phyloP scores from a whole-genome alignment of 2,888 invertebrate genomes.

The Marronus borbonicus region DNA sequence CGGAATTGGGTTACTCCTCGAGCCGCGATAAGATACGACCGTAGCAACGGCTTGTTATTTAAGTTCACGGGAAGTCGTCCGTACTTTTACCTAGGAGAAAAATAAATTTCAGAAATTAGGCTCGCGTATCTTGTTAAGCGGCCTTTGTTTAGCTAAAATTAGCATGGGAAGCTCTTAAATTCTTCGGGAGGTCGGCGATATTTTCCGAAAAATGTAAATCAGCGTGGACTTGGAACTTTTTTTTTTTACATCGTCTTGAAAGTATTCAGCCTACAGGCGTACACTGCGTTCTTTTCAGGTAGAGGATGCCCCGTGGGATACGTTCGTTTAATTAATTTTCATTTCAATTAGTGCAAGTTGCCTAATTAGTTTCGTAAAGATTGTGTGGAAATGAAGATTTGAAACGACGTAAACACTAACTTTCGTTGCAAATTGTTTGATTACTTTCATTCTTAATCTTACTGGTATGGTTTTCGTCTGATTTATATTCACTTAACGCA shows the following conservation, averaged over 20 bases:
- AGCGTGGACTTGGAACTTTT: not conserved
- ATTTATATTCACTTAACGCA: too few relatives aligned
- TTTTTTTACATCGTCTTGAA: not conserved
- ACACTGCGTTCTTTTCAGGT: not conserved
- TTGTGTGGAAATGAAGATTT: too few relatives aligned
- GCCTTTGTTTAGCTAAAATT: slow-evolving; percentile 41
- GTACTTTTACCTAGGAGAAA: slow-evolving; percentile 46
- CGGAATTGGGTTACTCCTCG: not conserved
- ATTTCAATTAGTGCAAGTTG: slow-evolving; percentile 15
- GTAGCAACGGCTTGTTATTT: slow-evolving; percentile 17
- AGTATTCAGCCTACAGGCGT: too few relatives aligned
- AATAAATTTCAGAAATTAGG: slow-evolving; percentile 49
- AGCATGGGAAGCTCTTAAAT: slow-evolving; percentile 25
- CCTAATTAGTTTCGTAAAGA: not conserved
- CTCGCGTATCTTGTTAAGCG: slow-evolving; percentile 45
- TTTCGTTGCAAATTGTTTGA: too few relatives aligned
- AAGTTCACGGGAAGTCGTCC: slow-evolving; percentile 36
- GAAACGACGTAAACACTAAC: too few relatives aligned
- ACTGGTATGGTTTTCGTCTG: too few relatives aligned
- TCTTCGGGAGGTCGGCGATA: not conserved
- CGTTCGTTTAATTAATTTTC: slow-evolving; percentile 4
- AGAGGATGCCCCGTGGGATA: not conserved
- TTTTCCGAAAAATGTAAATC: slow-evolving; percentile 31
- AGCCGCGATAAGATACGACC: slow-evolving; percentile 33
- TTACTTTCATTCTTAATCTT: too few relatives aligned